Conservation (phyloP, 2,113 vertebrate genomes). For the Saimiri boliviensis region DNA sequence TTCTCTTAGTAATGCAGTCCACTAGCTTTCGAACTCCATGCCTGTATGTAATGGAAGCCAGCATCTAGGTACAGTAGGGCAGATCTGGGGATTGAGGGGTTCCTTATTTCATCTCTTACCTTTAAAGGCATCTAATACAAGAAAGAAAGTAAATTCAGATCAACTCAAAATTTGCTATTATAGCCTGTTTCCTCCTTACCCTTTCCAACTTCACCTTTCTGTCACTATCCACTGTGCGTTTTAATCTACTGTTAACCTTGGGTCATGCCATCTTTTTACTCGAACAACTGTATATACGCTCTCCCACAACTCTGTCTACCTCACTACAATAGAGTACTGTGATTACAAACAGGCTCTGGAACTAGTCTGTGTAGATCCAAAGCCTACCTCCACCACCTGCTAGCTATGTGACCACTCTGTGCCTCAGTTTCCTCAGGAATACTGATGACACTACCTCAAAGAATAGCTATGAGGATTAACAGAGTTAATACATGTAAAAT, state of each 20-base stretch:
- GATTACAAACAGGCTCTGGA: neutral
- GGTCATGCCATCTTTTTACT: neutral
- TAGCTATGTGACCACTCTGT: neutral
- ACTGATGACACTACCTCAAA: neutral
- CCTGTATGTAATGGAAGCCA: neutral
- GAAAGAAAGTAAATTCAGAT: neutral
- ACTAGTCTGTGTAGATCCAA: neutral
- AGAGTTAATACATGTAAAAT: neutral
- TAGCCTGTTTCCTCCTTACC: neutral
- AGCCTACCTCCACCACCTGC: neutral
- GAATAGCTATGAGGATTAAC: slow-evolving; percentile 1
- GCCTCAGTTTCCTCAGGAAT: neutral
- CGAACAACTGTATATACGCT: neutral
- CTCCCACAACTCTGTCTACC: neutral
- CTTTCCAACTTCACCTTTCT: slow-evolving; percentile 17
- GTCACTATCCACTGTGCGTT: neutral
- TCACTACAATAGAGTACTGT: neutral
- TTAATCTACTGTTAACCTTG: neutral
- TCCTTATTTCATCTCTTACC: slow-evolving; percentile 38
- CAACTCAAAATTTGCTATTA: neutral
- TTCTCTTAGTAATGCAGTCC: neutral
- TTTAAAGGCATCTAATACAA: neutral
- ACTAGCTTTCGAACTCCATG: neutral
- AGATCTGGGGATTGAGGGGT: neutral
- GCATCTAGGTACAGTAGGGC: neutral